Conservation (phyloP, 2,113 vertebrate genomes). For the Periophthalmodon schlosseri region DNA sequence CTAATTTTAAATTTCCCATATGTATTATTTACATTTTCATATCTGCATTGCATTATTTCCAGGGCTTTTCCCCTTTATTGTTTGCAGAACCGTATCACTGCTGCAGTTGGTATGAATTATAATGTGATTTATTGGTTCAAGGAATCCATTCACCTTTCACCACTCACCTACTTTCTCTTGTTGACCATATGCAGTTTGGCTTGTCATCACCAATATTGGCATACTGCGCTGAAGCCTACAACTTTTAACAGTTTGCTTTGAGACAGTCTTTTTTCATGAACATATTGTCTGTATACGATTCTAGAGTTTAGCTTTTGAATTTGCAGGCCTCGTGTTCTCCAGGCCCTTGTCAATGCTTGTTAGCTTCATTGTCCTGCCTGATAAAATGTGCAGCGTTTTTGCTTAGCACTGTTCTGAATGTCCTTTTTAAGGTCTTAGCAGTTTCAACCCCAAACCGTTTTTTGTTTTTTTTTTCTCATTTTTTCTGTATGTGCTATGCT, state of each 20-base stretch:
- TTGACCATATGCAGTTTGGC: slow-evolving; percentile 1
- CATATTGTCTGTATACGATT: slow-evolving; percentile 22
- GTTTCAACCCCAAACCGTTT: slow-evolving; percentile 20
- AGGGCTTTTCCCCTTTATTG: background rate
- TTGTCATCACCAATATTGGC: slow-evolving; percentile 4
- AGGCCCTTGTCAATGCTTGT: slow-evolving; percentile 40
- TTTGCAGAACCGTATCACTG: slow-evolving; percentile 16
- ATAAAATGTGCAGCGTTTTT: slow-evolving; percentile 35
- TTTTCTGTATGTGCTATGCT: slow-evolving; percentile 37
- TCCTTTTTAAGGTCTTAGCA: slow-evolving; percentile 31
- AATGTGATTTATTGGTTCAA: slow-evolving; percentile 28
- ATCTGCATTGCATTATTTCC: background rate
- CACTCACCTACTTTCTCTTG: background rate
- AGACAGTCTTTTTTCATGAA: background rate
- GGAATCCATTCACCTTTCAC: background rate
- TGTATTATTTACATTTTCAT: background rate
- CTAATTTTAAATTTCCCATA: background rate
- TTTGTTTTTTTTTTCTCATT: slow-evolving; percentile 45
- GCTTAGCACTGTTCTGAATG: slow-evolving; percentile 35
- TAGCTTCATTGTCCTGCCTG: slow-evolving; percentile 33
- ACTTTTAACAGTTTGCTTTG: slow-evolving; percentile 12
- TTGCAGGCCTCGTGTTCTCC: slow-evolving; percentile 15
- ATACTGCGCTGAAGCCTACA: background rate
- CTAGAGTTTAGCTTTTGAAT: slow-evolving; percentile 11
- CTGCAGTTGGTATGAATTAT: slow-evolving; percentile 38